A percentile compares a stretch with the other conserved stretches of the same genome.
These are phyloP conservation scores for Lepilemur ruficaudatus DNA, from an alignment of 2,797 vertebrate species.

Conservation along the genomic window DNA sequence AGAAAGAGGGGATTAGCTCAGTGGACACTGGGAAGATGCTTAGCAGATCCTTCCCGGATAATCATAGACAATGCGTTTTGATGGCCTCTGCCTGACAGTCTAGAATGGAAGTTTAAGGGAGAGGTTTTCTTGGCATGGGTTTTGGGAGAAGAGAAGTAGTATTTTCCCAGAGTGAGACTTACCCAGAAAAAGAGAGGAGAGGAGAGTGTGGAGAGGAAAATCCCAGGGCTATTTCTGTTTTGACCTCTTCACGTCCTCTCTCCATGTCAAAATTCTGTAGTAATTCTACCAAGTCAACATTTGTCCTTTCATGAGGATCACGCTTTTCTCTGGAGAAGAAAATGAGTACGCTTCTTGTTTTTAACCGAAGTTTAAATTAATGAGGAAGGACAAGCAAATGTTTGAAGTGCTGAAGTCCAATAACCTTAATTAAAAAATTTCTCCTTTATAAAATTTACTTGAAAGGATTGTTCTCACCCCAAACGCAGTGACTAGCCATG, in stretches of 20 bases:
- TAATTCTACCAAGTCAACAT: background rate
- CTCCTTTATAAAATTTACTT: background rate
- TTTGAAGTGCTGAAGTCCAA: background rate
- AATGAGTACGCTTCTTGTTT: background rate
- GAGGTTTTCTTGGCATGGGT: background rate
- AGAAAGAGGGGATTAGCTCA: background rate
- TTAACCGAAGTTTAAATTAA: constrained; percentile 25
- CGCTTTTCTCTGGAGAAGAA: background rate
- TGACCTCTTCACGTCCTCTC: background rate
- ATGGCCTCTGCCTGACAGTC: background rate
- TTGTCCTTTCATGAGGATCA: background rate
- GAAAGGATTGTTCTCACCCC: background rate
- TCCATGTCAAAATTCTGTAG: background rate
- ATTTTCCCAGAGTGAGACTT: background rate
- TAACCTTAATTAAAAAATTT: background rate
- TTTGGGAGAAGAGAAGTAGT: background rate
- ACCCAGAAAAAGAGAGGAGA: background rate
- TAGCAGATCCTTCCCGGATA: background rate
- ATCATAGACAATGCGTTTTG: background rate
- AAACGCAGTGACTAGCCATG: background rate
- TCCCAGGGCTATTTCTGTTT: background rate
- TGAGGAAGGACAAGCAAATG: background rate
- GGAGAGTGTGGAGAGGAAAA: background rate
- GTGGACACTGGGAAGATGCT: background rate
- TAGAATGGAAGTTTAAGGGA: background rate